phyloP scores from a whole-genome alignment of 2,888 invertebrate genomes.

The Tetrapedia diversipes region DNA sequence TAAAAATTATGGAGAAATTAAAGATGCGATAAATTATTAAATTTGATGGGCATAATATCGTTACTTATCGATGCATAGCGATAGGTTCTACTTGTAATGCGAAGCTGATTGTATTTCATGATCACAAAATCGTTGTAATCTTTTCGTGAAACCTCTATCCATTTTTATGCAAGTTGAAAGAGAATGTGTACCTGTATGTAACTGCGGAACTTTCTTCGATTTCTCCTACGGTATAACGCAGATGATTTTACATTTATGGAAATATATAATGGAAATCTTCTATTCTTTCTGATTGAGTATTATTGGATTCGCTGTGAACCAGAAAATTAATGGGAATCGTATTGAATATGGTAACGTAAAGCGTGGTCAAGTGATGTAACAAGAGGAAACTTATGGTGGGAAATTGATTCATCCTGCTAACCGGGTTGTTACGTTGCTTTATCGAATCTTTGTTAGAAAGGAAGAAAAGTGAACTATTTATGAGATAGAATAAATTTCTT shows the following conservation, averaged over 20 bases:
- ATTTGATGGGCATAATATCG: too few relatives aligned
- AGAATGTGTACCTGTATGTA: conserved; percentile 34
- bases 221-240: conserved; percentile 27
- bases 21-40: too few relatives aligned
- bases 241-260: conserved; percentile 17
- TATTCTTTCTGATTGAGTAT: conserved; percentile 3
- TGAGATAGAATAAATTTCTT: too few relatives aligned
- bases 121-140: neutral
- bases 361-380: conserved; percentile 15
- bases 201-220: conserved; percentile 30
- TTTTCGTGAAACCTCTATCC: neutral
- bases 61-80: too few relatives aligned
- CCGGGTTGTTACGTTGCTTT: conserved; percentile 15
- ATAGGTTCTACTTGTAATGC: too few relatives aligned
- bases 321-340: conserved; percentile 27
- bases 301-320: neutral
- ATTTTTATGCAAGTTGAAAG: conserved; percentile 6
- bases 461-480: neutral
- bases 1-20: too few relatives aligned
- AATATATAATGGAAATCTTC: conserved; percentile 12
- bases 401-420: conserved; percentile 4
- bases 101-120: neutral
- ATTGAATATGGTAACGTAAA: conserved; percentile 7
- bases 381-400: neutral
- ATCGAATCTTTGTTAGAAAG: neutral